These are phyloP conservation scores for Phrynosoma blainvillii DNA, from an alignment of 2,113 vertebrate species.

Conservation along the genomic window DNA sequence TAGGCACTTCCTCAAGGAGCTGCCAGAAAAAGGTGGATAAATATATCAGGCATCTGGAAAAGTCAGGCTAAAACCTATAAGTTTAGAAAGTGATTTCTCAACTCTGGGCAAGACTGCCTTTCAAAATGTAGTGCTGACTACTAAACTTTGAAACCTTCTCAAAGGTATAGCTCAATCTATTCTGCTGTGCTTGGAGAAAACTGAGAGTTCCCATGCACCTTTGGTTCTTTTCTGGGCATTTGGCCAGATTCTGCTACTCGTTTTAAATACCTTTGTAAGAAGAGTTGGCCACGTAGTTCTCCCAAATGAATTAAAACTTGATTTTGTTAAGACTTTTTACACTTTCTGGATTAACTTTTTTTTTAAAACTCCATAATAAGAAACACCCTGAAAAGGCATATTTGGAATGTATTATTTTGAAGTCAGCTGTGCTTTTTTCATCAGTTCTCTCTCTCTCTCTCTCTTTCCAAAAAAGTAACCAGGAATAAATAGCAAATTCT, in stretches of 20 bases:
- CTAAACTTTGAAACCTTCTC: background rate
- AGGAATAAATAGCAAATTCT: background rate
- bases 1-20: background rate
- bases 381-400: background rate
- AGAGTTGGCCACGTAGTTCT: background rate
- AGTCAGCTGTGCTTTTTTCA: background rate
- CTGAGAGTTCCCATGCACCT: constrained; percentile 31
- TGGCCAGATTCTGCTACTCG: constrained; percentile 33
- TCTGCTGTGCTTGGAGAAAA: constrained; percentile 37
- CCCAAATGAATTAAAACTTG: background rate
- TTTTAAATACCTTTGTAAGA: constrained; percentile 41
- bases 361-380: background rate
- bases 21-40: background rate
- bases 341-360: background rate
- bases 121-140: background rate
- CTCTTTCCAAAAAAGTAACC: background rate
- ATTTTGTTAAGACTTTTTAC: constrained; percentile 5
- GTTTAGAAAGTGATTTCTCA: background rate
- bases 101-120: background rate
- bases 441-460: background rate
- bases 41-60: background rate
- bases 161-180: background rate
- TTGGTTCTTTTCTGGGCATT: constrained; percentile 49
- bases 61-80: background rate
- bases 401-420: background rate